Evolutionary conservation across 2,888 invertebrate species (phyloP), one percentile per base, ranked within the genome.

Genomic region (Eupithecia exiguata): DNA sequence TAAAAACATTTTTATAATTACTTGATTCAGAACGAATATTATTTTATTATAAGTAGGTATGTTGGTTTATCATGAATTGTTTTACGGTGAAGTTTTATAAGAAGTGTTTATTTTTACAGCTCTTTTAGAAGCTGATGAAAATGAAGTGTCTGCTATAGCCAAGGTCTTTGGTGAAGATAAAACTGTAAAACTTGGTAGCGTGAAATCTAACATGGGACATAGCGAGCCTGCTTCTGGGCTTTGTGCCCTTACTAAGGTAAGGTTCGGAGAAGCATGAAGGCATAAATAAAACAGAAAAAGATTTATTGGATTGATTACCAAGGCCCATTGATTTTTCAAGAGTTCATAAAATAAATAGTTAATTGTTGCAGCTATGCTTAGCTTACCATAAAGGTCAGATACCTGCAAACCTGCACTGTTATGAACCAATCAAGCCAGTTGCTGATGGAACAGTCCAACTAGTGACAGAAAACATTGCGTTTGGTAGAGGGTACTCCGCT

Each of bases 61-160:
- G 18, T 3, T 46, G 5, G 18, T 40, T 43, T 16, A 43, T 43
- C 5, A 43, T 43, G 10, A n/a, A n/a, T 9, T n/a, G n/a, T 49
- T n/a, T 49, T n/a, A n/a, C n/a, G 30, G 63, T 53, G 38, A 66
- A 12, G 38, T 73, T 21, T 12, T 21, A 53, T 46, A 46, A 10
- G 10, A 53, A 21, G 58, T 25, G 12, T 5, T 25, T 2, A 25
- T 58, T 68, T 35, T 82, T 75, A 65, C 80, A 90, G 90, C 96
- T 25, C 95, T 96, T 16, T 95, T 87, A 18, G 84, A 92, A 72
- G 95, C 96, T 25, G 96, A 96, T 85, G 95, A 95, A 14, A 95
- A 95, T 83, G 96, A 96, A 88, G 88, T 96, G 0, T 93, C 95
- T 80, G 95, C 95, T 1, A 95, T 96, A 68, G 91, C 93, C 35